phyloP scores from a whole-genome alignment of 2,888 invertebrate genomes.

The Perithous albicinctus region DNA sequence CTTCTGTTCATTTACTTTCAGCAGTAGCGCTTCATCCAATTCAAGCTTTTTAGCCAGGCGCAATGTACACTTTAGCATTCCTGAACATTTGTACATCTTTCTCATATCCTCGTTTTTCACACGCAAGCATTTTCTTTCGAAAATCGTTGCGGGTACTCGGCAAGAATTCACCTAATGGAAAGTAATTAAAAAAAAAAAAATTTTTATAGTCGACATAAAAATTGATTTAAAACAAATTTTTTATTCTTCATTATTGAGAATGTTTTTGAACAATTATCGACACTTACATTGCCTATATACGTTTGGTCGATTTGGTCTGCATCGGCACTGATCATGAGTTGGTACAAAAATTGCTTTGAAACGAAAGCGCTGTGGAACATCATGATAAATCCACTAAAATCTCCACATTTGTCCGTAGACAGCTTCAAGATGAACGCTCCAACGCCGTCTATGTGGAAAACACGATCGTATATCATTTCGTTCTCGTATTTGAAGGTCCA shows the following conservation, averaged over 20 bases:
- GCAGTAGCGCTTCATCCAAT: not conserved
- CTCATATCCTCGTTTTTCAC: not conserved
- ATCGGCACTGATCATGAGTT: conserved; percentile 12
- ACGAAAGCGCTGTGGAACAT: conserved; percentile 6
- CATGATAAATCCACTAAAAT: conserved; percentile 17
- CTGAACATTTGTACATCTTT: not conserved
- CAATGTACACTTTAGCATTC: not conserved
- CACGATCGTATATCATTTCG: conserved; percentile 3
- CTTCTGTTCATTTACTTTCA: not conserved
- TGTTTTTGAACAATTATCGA: not conserved
- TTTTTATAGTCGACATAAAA: not conserved
- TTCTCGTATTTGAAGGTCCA: not conserved
- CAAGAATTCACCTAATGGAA: conserved; percentile 27
- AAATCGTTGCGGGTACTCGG: not conserved
- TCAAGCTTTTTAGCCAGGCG: conserved; percentile 3
- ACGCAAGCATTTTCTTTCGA: not conserved
- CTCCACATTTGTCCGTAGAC: conserved; percentile 14
- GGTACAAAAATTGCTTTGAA: conserved; percentile 14
- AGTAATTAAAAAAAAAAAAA: no score
- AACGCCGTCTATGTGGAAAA: conserved; percentile 17
- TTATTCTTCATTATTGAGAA: no score
- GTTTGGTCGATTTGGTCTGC: no score
- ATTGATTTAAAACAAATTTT: no score
- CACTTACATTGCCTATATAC: conserved; percentile 7
- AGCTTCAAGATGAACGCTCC: conserved; percentile 35